Base-by-base conservation (phyloP, 2,888 invertebrate genomes). In the Oscheius sp. region DNA sequence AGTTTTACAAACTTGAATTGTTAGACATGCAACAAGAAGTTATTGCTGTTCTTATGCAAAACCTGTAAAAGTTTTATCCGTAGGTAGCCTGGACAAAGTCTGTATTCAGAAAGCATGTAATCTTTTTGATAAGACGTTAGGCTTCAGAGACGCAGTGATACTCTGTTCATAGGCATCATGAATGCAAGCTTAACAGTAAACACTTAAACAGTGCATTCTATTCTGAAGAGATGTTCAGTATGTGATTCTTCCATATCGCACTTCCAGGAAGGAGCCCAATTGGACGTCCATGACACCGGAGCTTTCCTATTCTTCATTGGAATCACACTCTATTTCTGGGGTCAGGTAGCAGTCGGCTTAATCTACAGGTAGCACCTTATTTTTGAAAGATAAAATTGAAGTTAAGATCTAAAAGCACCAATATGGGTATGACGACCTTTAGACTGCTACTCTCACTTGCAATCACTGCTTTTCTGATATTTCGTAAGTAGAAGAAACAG, bases 211-310 rank as follows among this genome's bases (percentile, higher is more conserved):
- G 21, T 21, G 21, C 21, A 21, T 21, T 21, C 21, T 21, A 21
- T 21, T 21, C 21, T 21, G 21, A 21, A 21, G 21, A 21, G 21
- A 21, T 48, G 13, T 48, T 48, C 50, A 48, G 13, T 10, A 7
- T 48, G 50, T 48, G 7, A 10, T 48, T 48, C 13, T 48, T 13
- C 13, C 42, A 42, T 3, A 5, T 42, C 7, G 42, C 21, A 21
- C 58, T 83, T 89, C 37, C 84, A 90, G 91, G 94, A 94, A 88
- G 93, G 93, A 0, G 93, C 93, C 85, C 92, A 93, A 0, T 90
- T 93, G 50, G 89, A 91, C 35, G 92, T 93, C 1, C 94, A 94
- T 85, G 90, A 93, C 51, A 89, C 92, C 51, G 94, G 94, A 2
- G 94, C 94, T 9, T 90, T 92, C 68, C 88, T 92, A 10, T 78